phyloP scores from a whole-genome alignment of 2,113 vertebrate genomes.

The Sinocyclocheilus grahami region DNA sequence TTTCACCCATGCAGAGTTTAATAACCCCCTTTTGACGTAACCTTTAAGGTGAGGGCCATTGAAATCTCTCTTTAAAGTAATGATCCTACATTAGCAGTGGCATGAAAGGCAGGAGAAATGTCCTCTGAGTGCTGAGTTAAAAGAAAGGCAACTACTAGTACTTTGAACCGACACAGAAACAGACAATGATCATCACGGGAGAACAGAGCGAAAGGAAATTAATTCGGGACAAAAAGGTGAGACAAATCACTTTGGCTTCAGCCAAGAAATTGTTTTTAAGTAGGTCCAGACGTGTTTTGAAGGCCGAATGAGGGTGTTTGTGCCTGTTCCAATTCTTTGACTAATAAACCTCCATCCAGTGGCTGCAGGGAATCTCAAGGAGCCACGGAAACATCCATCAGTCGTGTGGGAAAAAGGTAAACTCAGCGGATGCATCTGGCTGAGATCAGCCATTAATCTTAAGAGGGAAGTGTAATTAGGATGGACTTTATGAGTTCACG shows the following conservation, averaged over 20 bases:
- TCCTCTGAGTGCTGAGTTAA: neutral
- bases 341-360: slow-evolving; percentile 24
- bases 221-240: neutral
- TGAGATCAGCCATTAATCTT: slow-evolving; percentile 67
- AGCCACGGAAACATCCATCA: slow-evolving; percentile 60
- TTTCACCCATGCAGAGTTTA: slow-evolving; percentile 28
- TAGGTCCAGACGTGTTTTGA: neutral
- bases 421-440: slow-evolving; percentile 58
- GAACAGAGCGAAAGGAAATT: neutral
- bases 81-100: slow-evolving; percentile 23
- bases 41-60: slow-evolving; percentile 41
- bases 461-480: slow-evolving; percentile 71
- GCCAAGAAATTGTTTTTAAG: slow-evolving; percentile 11
- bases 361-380: slow-evolving; percentile 51
- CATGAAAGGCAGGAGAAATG: slow-evolving; percentile 28
- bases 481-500: slow-evolving; percentile 58
- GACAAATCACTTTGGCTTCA: neutral
- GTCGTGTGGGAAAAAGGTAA: slow-evolving; percentile 63
- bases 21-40: slow-evolving; percentile 35
- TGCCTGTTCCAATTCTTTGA: neutral
- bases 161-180: neutral
- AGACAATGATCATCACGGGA: slow-evolving; percentile 2
- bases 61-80: slow-evolving; percentile 36
- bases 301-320: neutral
- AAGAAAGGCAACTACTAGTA: neutral